phyloP scores from a whole-genome alignment of 1,140 invertebrate species.

The Eumaeus atala region DNA sequence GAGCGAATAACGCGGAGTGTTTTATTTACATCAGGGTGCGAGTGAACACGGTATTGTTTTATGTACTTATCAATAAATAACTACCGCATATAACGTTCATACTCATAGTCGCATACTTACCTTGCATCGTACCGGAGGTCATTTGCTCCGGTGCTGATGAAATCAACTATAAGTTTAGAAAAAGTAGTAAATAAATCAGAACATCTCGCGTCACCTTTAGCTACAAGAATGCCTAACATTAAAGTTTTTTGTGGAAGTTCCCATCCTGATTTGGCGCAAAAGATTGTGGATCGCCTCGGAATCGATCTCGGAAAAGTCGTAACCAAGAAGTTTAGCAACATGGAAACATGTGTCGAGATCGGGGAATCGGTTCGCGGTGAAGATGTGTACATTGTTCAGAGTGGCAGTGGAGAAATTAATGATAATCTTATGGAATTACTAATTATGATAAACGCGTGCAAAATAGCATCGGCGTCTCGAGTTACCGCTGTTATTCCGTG shows the following conservation, averaged over 20 bases:
- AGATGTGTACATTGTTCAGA: constrained; percentile 99
- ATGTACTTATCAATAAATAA: constrained; percentile 45
- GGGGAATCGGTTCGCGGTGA: constrained; percentile 98
- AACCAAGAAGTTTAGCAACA: constrained; percentile 99
- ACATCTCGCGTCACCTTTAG: constrained; percentile 49
- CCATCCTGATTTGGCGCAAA: constrained; percentile 95
- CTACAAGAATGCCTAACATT: constrained; percentile 92
- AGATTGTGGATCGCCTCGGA: constrained; percentile 96
- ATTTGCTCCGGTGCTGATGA: constrained; percentile 56
- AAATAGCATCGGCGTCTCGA: constrained; percentile 97
- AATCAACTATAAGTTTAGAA: constrained; percentile 60
- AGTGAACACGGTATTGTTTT: constrained; percentile 50
- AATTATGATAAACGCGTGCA: constrained; percentile 99
- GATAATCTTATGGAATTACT: constrained; percentile 99
- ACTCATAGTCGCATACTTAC: constrained; percentile 35
- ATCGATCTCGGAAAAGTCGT: constrained; percentile 98
- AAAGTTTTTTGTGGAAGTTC: constrained; percentile 98
- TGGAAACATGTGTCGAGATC: constrained; percentile 99
- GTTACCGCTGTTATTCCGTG: constrained; percentile 99
- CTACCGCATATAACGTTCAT: constrained; percentile 50
- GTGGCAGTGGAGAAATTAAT: constrained; percentile 98
- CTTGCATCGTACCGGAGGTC: constrained; percentile 43
- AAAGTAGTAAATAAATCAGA: constrained; percentile 69
- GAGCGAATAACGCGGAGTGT: constrained; percentile 42
- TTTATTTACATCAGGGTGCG: constrained; percentile 44